Base-by-base conservation (phyloP, 2,888 invertebrate species). In the Meganola albula region DNA sequence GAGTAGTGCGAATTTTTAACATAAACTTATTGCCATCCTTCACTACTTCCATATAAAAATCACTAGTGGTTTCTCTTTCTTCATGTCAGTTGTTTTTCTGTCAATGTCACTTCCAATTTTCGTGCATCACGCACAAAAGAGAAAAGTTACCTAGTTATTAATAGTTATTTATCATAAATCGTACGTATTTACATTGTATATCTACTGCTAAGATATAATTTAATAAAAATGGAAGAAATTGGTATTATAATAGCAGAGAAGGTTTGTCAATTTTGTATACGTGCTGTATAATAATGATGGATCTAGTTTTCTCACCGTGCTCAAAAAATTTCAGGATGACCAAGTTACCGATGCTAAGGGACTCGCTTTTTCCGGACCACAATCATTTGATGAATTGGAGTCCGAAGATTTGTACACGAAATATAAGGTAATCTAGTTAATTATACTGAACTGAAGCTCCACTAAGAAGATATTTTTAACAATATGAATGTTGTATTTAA, bases 391-490 rank as follows among this genome's bases (percentile, higher is more conserved):
- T 56, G 95, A 95, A 59, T 63, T 94, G 43, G 97, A 97, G 72
- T 88, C 93, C 23, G 97, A 97, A 75, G 98, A 98, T 87, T 87
- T 98, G 29, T 98, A 97, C 74, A 97, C 97, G 8, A 97, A 96
- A 79, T 98, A 94, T 65, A 98, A 98, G 91, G 95, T 94, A 86
- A 40, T 3, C 11, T 3, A n/a, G n/a, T n/a, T 8, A 12, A 24
- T 21, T 5, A 21, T 8, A 21, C 9, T 7, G 1, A 21, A 7
- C 4, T 21, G 8, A 1, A n/a, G n/a, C n/a, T n/a, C n/a, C n/a
- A n/a, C n/a, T n/a, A n/a, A n/a, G n/a, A n/a, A n/a, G n/a, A n/a
- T n/a, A n/a, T n/a, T n/a, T n/a, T n/a, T n/a, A n/a, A n/a, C n/a
- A n/a, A n/a, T n/a, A n/a, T n/a, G n/a, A n/a, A n/a, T n/a, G n/a